Evolutionary conservation across 2,888 invertebrate genomes (phyloP), one percentile per base, ranked within the genome.

Genomic region (Rosalia funebris): DNA sequence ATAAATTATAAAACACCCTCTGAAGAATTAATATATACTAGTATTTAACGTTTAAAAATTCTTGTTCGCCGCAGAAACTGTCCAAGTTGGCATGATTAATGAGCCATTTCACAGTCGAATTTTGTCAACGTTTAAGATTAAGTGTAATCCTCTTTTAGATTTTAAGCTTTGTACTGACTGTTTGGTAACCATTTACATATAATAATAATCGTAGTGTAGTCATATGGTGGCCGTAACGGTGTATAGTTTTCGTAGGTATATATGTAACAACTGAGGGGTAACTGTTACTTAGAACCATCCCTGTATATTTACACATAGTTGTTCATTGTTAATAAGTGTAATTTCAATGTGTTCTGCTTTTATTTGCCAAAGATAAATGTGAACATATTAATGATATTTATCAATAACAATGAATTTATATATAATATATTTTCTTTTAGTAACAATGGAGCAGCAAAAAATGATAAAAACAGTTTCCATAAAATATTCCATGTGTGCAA

Each of bases 121-220:
- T 39, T 17, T 50, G 55, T 55, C 50, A 59, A 42, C 54, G 25
- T 34, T 53, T 59, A 52, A 60, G 47, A 46, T 25, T 50, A 39
- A 48, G 37, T 37, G 50, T 50, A 20, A 39, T 17, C 42, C 60
- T 54, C 50, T 50, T 58, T 32, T 62, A 62, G 55, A 50, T 50
- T 12, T 25, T 62, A 62, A 62, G 56, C 59, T 62, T 62, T 62
- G 56, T 62, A 62, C 62, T 57, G 57, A 57, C 57, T 56, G 58
- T 62, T 62, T 62, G 56, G 58, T 62, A 62, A 48, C 55, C 31
- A 59, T 62, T 58, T 62, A 34, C 56, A 47, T 39, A 39, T 34
- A 45, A 47, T 31, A 25, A 56, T 50, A 50, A 48, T 16, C 14
- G n/a, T n/a, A n/a, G 46, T 32, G n/a, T 47, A 20, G 32, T 32